Conservation (phyloP, 2,888 invertebrate genomes). For the Nephrotoma flavescens region DNA sequence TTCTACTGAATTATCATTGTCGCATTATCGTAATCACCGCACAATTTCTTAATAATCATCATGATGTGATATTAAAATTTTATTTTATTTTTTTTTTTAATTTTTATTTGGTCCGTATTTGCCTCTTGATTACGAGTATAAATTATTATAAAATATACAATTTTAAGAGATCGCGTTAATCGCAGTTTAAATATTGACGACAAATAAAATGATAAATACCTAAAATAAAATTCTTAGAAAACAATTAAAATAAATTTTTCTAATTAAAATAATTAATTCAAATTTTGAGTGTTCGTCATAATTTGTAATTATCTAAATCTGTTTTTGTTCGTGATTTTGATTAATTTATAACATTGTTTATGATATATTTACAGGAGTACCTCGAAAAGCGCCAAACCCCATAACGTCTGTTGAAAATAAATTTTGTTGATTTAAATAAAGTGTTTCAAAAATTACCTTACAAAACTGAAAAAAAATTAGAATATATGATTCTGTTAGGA, state of each 20-base stretch:
- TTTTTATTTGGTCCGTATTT: not conserved
- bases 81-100: not conserved
- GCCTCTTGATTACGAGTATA: not conserved
- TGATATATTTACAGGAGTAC: too few relatives aligned
- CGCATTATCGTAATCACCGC: not conserved
- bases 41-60: not conserved
- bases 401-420: too few relatives aligned
- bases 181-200: not conserved
- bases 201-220: not conserved
- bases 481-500: too few relatives aligned
- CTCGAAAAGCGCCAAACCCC: too few relatives aligned
- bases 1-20: not conserved
- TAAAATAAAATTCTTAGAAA: too few relatives aligned
- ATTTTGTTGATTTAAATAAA: too few relatives aligned
- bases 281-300: not conserved
- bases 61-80: not conserved
- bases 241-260: not conserved
- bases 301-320: too few relatives aligned
- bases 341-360: too few relatives aligned
- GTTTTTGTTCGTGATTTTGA: too few relatives aligned
- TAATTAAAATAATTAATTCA: not conserved
- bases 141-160: not conserved
- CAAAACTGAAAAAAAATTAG: too few relatives aligned
- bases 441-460: too few relatives aligned
- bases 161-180: not conserved